A percentile compares a stretch with the other conserved stretches of the same genome.
Conservation (phyloP, 2,113 vertebrate genomes). For the Galbula dea region DNA sequence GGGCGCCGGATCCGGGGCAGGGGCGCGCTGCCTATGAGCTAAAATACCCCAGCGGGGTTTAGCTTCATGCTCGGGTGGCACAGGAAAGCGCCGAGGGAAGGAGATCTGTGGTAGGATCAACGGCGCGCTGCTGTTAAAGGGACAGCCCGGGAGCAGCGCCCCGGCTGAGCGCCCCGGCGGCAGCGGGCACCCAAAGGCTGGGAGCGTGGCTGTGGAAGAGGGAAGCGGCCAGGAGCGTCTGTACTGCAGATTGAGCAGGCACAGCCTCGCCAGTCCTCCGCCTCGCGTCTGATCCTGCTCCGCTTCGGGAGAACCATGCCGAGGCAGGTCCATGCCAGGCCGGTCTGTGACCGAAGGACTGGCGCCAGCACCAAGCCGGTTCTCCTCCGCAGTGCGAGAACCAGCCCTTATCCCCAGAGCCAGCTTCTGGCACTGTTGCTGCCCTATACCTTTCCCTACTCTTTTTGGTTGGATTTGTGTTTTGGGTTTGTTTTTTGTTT, state of each 20-base stretch:
- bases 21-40: background rate
- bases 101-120: background rate
- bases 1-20: background rate
- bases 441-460: accelerated
- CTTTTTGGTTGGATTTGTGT: no score
- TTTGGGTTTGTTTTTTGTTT: no score
- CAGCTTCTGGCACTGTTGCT: accelerated
- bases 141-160: background rate
- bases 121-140: background rate
- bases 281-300: background rate
- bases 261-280: background rate
- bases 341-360: no score
- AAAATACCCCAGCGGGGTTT: accelerated
- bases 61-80: no score
- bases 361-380: background rate
- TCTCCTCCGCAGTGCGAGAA: background rate
- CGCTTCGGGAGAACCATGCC: background rate
- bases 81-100: no score
- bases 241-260: no score
- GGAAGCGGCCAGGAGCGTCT: background rate
- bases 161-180: background rate
- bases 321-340: background rate
- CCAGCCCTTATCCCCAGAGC: accelerated
- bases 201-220: background rate
- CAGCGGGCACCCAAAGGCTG: no score